phyloP scores from a whole-genome alignment of 2,113 vertebrate genomes.

The Eublepharis macularius region DNA sequence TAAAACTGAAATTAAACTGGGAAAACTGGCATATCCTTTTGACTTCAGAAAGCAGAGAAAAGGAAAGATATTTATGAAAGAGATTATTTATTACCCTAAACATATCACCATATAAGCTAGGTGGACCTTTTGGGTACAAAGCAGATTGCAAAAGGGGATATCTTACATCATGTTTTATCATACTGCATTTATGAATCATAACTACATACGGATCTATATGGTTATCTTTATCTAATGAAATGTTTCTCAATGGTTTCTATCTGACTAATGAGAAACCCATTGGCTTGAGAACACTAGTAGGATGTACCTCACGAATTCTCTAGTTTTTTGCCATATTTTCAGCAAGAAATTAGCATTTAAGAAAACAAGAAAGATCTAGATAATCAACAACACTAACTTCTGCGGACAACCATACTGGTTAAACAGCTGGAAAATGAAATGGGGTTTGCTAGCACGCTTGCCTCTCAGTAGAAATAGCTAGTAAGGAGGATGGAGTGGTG shows the following conservation, averaged over 20 bases:
- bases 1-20: neutral
- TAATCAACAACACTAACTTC: too few relatives aligned
- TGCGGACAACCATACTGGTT: too few relatives aligned
- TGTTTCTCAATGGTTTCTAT: conserved; percentile 9
- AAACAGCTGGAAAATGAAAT: too few relatives aligned
- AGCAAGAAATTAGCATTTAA: too few relatives aligned
- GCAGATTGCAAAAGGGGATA: neutral
- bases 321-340: conserved; percentile 29
- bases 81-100: neutral
- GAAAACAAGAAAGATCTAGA: too few relatives aligned
- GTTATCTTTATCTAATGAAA: conserved; percentile 10
- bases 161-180: neutral
- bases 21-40: neutral
- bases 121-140: neutral
- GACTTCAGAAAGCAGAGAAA: neutral
- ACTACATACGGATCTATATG: neutral
- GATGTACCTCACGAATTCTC: conserved; percentile 34
- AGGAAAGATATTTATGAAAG: neutral
- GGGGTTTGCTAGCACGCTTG: too few relatives aligned
- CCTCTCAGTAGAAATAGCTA: too few relatives aligned
- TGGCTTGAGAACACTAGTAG: conserved; percentile 27
- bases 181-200: neutral
- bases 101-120: neutral
- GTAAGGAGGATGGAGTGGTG: too few relatives aligned
- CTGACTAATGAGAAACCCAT: neutral